These are phyloP conservation scores for Stenoptilia bipunctidactyla DNA, from an alignment of 2,888 invertebrate genomes.

Conservation along the genomic window DNA sequence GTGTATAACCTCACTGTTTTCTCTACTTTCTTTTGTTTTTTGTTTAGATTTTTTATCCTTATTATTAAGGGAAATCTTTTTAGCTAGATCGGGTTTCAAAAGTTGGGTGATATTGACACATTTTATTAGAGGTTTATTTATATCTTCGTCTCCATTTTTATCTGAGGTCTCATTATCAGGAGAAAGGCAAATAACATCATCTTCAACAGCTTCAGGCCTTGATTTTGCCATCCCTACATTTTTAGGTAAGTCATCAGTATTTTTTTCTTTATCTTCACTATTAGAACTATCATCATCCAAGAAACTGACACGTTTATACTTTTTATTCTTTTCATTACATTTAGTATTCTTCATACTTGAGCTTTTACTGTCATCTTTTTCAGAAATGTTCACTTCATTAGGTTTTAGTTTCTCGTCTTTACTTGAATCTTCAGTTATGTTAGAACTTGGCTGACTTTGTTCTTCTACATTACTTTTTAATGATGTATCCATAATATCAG, in stretches of 20 bases:
- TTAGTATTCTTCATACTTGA: not conserved
- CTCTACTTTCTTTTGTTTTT: not conserved
- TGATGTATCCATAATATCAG: too few relatives aligned
- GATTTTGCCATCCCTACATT: too few relatives aligned
- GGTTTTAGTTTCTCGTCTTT: too few relatives aligned
- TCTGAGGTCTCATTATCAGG: conserved; percentile 9
- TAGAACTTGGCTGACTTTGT: too few relatives aligned
- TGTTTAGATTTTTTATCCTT: conserved; percentile 10
- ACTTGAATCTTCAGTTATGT: too few relatives aligned
- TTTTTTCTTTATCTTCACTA: conserved; percentile 4
- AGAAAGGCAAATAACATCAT: conserved; percentile 5
- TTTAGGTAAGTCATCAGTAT: not conserved
- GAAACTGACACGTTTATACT: conserved; percentile 7
- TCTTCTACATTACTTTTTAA: too few relatives aligned
- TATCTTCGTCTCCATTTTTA: not conserved
- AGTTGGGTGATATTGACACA: conserved; percentile 52
- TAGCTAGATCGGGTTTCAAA: conserved; percentile 35
- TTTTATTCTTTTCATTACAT: too few relatives aligned
- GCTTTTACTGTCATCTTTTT: not conserved
- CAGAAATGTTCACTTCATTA: too few relatives aligned
- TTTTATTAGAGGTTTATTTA: conserved; percentile 36
- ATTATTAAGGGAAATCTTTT: conserved; percentile 7
- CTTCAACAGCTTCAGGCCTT: not conserved
- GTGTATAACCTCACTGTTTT: too few relatives aligned
- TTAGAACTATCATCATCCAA: conserved; percentile 7